Base-by-base conservation (phyloP, 2,888 invertebrate genomes). In the Caenorhabditis wallacei region DNA sequence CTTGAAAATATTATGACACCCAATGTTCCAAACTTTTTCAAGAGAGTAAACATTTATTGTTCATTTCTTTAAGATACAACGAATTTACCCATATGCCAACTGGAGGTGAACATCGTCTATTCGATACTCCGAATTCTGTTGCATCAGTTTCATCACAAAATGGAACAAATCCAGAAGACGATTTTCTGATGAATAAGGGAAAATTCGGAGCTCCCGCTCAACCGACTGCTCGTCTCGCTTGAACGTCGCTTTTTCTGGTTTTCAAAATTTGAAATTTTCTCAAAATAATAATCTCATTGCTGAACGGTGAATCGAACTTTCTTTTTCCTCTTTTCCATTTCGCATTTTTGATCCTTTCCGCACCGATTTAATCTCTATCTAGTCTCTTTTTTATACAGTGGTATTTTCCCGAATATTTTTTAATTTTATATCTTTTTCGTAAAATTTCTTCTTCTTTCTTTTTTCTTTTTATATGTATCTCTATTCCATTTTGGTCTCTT, bases 51-150 rank as follows among this genome's bases (percentile, higher is more conserved):
- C n/a, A n/a, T 16, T 43, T 10, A 16, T 43, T 16, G 18, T 18
- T 53, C 37, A 3, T 30, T 13, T 16, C 8, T 81, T 86, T 37
- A 75, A 87, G 87, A 40, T 85, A 83, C 85, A 84, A 84, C 70
- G 64, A 84, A 56, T 83, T 84, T 53, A 85, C 75, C 16, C 81
- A 84, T 54, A 78, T 84, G 30, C 84, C 88, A 40, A 85, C 86
- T 11, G 84, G 84, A 51, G 86, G 87, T 20, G 88, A 88, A 59
- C 88, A 88, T 53, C 66, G 76, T 26, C 88, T 88, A 1, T 88
- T 88, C 70, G 88, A 86, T 22, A 64, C 80, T 20, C 70, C 80
- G 13, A 37, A 74, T 0, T 37, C 69, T 13, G 35, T 72, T 11
- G n/a, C 48, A 26, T 56, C 75, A 16, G 51, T 63, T 4, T 48